phyloP scores from a whole-genome alignment of 2,113 vertebrate species.

The Ageneiosus marmoratus region DNA sequence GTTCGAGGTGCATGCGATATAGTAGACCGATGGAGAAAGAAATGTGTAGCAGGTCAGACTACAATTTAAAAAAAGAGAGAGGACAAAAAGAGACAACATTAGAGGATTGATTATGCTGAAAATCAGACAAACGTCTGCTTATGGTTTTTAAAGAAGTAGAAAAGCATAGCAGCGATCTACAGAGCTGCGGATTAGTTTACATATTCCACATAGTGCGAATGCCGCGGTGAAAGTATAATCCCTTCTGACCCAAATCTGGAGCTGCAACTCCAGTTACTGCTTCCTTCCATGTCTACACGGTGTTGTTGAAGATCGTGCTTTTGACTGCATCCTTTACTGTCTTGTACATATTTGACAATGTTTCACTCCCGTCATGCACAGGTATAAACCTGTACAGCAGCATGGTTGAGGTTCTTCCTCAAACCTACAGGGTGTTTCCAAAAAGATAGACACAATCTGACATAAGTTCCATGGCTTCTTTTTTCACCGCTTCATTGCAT shows the following conservation, averaged over 20 bases:
- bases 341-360: not conserved
- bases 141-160: not conserved
- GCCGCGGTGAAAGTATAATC: not conserved
- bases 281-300: not conserved
- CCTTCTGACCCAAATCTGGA: slow-evolving; percentile 3
- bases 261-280: not conserved
- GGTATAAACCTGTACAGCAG: not conserved
- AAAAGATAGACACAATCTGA: too few relatives aligned
- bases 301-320: not conserved
- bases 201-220: not conserved
- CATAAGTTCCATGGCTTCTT: too few relatives aligned
- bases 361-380: not conserved
- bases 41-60: not conserved
- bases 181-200: not conserved
- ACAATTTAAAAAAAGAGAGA: not conserved
- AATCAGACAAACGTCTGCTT: not conserved
- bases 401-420: too few relatives aligned
- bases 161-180: not conserved
- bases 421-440: not conserved
- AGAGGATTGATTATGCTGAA: not conserved
- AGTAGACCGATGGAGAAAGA: too few relatives aligned
- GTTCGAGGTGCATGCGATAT: too few relatives aligned
- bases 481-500: too few relatives aligned
- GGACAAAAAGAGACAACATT: not conserved
- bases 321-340: not conserved